Evolutionary conservation across 2,113 vertebrate genomes (phyloP).

Genomic region (Poicephalus meyeri): DNA sequence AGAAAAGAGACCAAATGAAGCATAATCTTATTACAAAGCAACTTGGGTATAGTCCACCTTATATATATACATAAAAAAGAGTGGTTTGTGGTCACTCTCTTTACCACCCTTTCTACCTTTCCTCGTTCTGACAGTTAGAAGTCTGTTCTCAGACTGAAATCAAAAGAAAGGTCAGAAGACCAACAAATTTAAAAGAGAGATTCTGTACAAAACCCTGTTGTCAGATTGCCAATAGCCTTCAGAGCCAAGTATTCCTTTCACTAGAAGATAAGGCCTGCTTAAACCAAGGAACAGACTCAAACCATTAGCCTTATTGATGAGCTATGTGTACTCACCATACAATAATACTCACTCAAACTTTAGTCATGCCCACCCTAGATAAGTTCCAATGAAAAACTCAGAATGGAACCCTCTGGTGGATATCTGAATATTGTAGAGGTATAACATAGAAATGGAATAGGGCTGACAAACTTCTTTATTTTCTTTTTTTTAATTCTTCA

Average conservation of each 20-base stretch:
- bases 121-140: not conserved
- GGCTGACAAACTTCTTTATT: not conserved
- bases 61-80: not conserved
- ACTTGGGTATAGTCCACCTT: not conserved
- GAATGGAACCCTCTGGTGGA: not conserved
- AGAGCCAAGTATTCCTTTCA: not conserved
- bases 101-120: not conserved
- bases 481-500: not conserved
- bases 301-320: not conserved
- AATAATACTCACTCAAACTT: not conserved
- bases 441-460: not conserved
- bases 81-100: not conserved
- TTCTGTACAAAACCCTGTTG: not conserved
- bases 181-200: not conserved
- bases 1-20: slow-evolving; percentile 36
- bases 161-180: slow-evolving; percentile 3
- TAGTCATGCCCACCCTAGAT: not conserved
- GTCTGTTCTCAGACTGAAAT: not conserved
- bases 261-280: not conserved
- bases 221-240: not conserved
- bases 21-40: slow-evolving; percentile 27
- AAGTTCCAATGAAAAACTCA: not conserved
- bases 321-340: not conserved
- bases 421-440: not conserved
- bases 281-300: not conserved